These are phyloP conservation scores for Lampropteryx suffumata DNA, from an alignment of 2,888 invertebrate species.

Conservation along the genomic window DNA sequence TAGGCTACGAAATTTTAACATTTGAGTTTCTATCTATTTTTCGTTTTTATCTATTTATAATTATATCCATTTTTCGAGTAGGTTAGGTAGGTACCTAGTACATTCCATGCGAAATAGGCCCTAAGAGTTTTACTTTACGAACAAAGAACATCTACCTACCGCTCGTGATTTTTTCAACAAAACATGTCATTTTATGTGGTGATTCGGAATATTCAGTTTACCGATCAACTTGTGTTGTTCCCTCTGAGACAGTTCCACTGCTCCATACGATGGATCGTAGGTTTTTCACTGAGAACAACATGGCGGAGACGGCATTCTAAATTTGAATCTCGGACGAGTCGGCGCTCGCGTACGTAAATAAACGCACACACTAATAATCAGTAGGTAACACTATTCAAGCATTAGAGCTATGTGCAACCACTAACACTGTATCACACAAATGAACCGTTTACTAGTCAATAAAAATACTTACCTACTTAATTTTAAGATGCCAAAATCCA, in stretches of 20 bases:
- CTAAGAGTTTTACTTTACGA: too few relatives aligned
- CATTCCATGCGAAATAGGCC: too few relatives aligned
- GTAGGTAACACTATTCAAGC: conserved; percentile 74
- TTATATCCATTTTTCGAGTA: too few relatives aligned
- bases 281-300: conserved; percentile 81
- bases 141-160: too few relatives aligned
- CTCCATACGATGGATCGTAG: conserved; percentile 72
- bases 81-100: too few relatives aligned
- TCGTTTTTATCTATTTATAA: too few relatives aligned
- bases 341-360: conserved; percentile 83
- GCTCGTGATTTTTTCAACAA: too few relatives aligned
- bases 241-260: conserved; percentile 60
- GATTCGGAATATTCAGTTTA: too few relatives aligned
- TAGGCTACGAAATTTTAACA: too few relatives aligned
- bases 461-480: conserved; percentile 38
- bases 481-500: conserved; percentile 29
- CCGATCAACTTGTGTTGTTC: too few relatives aligned
- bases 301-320: conserved; percentile 82
- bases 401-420: conserved; percentile 57
- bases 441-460: conserved; percentile 38
- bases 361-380: conserved; percentile 81
- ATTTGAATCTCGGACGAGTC: conserved; percentile 83
- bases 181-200: too few relatives aligned
- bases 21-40: too few relatives aligned
- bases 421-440: conserved; percentile 45